Evolutionary conservation across 2,113 vertebrate species (phyloP), one percentile per base, ranked within the genome.

Genomic region (Pholis gunnellus): DNA sequence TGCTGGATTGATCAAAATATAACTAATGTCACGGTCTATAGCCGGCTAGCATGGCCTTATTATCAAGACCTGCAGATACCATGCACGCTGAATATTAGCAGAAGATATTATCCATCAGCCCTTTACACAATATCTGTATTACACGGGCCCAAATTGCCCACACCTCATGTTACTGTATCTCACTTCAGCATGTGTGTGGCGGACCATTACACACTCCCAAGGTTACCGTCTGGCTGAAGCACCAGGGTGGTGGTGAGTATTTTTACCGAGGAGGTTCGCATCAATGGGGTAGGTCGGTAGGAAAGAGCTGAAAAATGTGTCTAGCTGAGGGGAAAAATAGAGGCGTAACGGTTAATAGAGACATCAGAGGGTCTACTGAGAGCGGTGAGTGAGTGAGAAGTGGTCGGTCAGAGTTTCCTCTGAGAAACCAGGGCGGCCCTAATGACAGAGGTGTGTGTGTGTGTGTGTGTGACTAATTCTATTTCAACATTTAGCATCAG

Each of bases 231-330:
- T 91, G 90, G 87, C 83, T 69, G 79, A 86, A 50, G 60, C 84
- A 57, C 68, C 65, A 11, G 80, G 64, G 90, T 59, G 89, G 87
- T 44, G 79, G 87, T 52, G 79, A 77, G 72, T 89, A 72, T 87
- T 91, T 91, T 91, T 81, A 83, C 74, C 6, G 46, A 83, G 76
- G 87, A 90, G 89, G 88, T 91, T 92, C 89, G 78, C 89, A 91
- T 92, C 91, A 75, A 88, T 83, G 86, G 83, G 48, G 92, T 92
- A 92, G 92, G 92, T 93, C 92, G 88, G 92, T 92, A 93, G 90
- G 92, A 94, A 94, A 93, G 88, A 81, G 83, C 72, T 38, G 84
- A 91, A 90, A 83, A 93, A 94, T 93, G 90, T 75, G 86, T 89
- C 82, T 84, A 76, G 85, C 78, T 75, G 91, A 88, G 81, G 82